These are phyloP conservation scores for Achatina immaculata DNA, from an alignment of 1,140 invertebrate species.

Conservation along the genomic window DNA sequence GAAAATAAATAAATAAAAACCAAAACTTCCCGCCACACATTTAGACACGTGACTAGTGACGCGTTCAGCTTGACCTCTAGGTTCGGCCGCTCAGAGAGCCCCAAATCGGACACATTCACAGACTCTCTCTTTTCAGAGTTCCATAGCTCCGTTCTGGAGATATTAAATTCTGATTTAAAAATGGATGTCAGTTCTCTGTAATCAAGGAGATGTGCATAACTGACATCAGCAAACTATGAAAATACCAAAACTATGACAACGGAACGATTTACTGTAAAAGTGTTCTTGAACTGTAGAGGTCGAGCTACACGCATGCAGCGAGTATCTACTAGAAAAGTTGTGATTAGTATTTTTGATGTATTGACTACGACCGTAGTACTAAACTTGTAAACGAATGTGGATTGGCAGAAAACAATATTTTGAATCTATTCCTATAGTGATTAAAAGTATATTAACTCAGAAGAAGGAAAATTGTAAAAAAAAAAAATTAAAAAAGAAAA, in stretches of 20 bases:
- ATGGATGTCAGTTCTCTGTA: background rate
- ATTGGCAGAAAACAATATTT: background rate
- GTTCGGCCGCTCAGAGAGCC: too few species aligned
- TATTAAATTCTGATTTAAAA: background rate
- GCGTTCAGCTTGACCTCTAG: too few species aligned
- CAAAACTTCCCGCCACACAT: too few species aligned
- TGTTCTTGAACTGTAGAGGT: conserved; percentile 1
- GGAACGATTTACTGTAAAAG: background rate
- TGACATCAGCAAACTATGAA: background rate
- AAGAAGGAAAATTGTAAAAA: background rate
- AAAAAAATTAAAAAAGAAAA: too few species aligned
- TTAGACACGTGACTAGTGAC: too few species aligned
- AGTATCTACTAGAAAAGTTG: conserved; percentile 1
- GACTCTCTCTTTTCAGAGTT: background rate
- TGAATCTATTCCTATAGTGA: background rate
- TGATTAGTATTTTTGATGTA: background rate
- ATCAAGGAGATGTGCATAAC: background rate
- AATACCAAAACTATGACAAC: background rate
- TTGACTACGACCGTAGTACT: background rate
- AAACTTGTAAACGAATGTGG: background rate
- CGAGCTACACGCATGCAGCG: conserved; percentile 6
- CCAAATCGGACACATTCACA: too few species aligned
- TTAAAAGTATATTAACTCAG: background rate
- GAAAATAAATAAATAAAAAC: too few species aligned
- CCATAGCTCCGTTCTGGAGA: background rate